Conservation (phyloP, 2,888 invertebrate species). For the Listrodromus nycthemerus region DNA sequence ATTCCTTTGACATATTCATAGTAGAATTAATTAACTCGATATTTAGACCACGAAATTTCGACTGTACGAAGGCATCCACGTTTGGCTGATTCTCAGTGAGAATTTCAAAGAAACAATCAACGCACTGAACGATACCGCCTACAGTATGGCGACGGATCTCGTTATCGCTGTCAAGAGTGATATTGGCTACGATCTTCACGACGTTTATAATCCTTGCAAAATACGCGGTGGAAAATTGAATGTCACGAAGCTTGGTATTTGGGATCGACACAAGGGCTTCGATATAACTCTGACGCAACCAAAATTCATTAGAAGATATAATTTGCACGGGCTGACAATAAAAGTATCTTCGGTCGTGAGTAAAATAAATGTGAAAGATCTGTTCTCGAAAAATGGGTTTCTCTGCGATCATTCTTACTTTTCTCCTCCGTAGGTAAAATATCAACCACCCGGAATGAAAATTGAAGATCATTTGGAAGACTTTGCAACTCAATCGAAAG, state of each 20-base stretch:
- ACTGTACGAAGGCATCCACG: slow-evolving; percentile 73
- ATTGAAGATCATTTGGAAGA: slow-evolving; percentile 76
- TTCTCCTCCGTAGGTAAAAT: slow-evolving; percentile 63
- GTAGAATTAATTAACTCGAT: not conserved
- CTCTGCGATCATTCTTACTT: not conserved
- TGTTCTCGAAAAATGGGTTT: not conserved
- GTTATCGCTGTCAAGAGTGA: slow-evolving; percentile 68
- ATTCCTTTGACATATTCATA: too few species aligned
- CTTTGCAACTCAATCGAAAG: slow-evolving; percentile 72
- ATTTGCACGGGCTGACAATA: slow-evolving; percentile 76
- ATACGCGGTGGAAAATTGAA: slow-evolving; percentile 75
- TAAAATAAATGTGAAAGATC: slow-evolving; percentile 13
- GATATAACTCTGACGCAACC: slow-evolving; percentile 70
- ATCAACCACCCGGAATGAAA: slow-evolving; percentile 69
- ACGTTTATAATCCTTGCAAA: slow-evolving; percentile 77
- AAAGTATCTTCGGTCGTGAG: slow-evolving; percentile 75
- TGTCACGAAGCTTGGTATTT: slow-evolving; percentile 74
- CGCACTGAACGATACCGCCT: slow-evolving; percentile 74
- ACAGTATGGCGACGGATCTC: slow-evolving; percentile 74
- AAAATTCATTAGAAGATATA: slow-evolving; percentile 73
- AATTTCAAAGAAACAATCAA: slow-evolving; percentile 62
- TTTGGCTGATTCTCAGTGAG: slow-evolving; percentile 74
- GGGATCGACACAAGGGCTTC: slow-evolving; percentile 70
- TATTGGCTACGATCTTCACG: slow-evolving; percentile 71
- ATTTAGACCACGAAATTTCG: slow-evolving; percentile 70